Percentiles rank a stretch among this genome's conserved stretches.
These are phyloP conservation scores for Turritopsis rubra DNA, from an alignment of 30 jellyfish, hydroid and myxozoan genomes.

Conservation along the genomic window DNA sequence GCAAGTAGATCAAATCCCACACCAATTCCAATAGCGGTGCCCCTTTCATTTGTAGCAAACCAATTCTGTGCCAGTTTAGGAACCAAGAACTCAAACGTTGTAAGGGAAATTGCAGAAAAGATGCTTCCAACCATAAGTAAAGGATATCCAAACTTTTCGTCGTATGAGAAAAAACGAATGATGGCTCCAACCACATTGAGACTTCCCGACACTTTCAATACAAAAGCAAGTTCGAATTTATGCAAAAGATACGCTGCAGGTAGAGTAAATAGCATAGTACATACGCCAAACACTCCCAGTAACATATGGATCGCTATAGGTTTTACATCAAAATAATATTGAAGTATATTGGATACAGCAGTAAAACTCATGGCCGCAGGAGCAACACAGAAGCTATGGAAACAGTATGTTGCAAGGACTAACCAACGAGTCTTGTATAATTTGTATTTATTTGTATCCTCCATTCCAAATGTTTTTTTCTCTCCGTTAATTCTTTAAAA, in stretches of 20 bases:
- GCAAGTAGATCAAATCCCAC: conserved; percentile 62
- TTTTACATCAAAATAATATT: conserved; percentile 35
- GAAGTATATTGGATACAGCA: conserved; percentile 58
- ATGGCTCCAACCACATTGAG: conserved; percentile 55
- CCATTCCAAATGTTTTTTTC: background rate
- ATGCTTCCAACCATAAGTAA: conserved; percentile 30
- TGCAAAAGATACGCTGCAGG: conserved; percentile 51
- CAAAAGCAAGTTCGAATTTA: conserved; percentile 39
- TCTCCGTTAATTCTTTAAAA: too few relatives aligned
- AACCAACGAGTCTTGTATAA: conserved; percentile 51
- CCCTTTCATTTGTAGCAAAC: conserved; percentile 72
- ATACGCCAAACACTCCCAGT: conserved; percentile 35
- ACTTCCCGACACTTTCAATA: conserved; percentile 38
- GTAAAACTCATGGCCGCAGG: conserved; percentile 49
- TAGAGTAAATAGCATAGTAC: conserved; percentile 32
- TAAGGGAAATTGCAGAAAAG: conserved; percentile 48
- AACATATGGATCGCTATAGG: conserved; percentile 54
- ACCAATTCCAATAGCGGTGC: conserved; percentile 66
- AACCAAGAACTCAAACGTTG: conserved; percentile 53
- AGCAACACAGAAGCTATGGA: conserved; percentile 36
- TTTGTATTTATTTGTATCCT: background rate
- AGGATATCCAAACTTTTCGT: conserved; percentile 26
- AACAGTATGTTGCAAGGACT: conserved; percentile 54
- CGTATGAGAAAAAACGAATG: conserved; percentile 41
- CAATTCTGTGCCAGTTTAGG: conserved; percentile 77